Evolutionary conservation across 1,140 invertebrate genomes (phyloP), one percentile per base, ranked within the genome.

Genomic region (Brachionus plicatilis): DNA sequence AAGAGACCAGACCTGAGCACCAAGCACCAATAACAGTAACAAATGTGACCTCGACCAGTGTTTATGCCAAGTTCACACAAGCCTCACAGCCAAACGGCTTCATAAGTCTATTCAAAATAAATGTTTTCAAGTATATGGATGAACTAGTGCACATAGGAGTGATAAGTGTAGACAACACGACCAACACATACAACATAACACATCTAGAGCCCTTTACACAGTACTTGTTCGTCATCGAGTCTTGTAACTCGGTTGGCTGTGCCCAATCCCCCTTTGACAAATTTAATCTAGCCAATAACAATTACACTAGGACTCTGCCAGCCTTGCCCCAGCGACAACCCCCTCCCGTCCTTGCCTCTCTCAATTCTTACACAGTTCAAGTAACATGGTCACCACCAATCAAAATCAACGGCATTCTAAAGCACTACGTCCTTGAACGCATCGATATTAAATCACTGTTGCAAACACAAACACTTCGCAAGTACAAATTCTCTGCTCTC

Each of bases 231-330:
- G 76, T 83, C 24, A 86, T 89, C 5, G 85, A 86, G 33, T 87
- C 87, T 0, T 90, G 89, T 82, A 90, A 87, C 7, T 79, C 79
- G 0, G 88, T 87, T 14, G 88, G 88, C 1, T 90, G 89, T 85
- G 65, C 17, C 5, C 53, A 24, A 43, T 45, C 37, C 9, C 5
- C 3, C 6, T 82, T 24, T 29, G 79, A 60, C 11, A 60, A 65
- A 41, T 45, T 65, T 65, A 43, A 76, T 27, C 45, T n/a, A 47
- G 12, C 8, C 12, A 82, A 47, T 12, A 68, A 82, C 24, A 68
- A 66, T 82, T 68, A 45, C n/a, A 68, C 33, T 12, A 53, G 60
- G 27, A 82, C 79, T 3, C 11, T 65, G 12, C 29, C 79, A 43
- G 24, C 27, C 60, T 8, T 11, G 17, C 79, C 79, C 7, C 20